A percentile compares a stretch with the other conserved stretches of the same genome.
These are phyloP conservation scores for Okamejei kenojei DNA, from an alignment of 2,797 vertebrate species.

Conservation along the genomic window DNA sequence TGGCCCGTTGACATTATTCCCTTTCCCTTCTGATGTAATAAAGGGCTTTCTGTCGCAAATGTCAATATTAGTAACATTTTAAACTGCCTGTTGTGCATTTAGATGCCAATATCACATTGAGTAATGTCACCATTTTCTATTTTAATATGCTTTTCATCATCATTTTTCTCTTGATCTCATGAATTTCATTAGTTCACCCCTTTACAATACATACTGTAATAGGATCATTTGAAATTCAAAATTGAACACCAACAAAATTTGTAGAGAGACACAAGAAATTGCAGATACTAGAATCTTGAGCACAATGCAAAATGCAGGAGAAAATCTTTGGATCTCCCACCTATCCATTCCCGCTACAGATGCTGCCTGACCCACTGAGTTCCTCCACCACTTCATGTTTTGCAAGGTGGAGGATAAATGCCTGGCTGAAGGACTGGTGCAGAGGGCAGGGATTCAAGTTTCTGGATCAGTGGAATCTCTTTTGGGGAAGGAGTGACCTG, in stretches of 20 bases:
- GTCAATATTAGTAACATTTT: neutral
- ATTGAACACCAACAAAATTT: neutral
- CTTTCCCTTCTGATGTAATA: neutral
- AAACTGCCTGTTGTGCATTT: neutral
- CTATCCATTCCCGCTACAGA: too few species aligned
- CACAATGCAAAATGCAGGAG: too few species aligned
- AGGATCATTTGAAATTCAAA: slow-evolving; percentile 19
- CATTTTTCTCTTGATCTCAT: neutral
- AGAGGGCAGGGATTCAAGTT: too few species aligned
- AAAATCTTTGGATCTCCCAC: too few species aligned
- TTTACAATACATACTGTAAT: neutral
- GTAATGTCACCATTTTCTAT: neutral
- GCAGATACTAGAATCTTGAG: too few species aligned
- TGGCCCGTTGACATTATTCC: too few species aligned
- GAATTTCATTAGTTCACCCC: neutral
- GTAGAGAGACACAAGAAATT: neutral
- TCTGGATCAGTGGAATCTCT: too few species aligned
- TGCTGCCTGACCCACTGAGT: too few species aligned
- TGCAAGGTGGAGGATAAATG: too few species aligned
- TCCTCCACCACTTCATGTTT: too few species aligned
- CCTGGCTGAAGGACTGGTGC: too few species aligned
- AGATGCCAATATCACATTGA: neutral
- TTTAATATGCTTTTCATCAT: neutral
- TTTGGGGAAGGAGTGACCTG: too few species aligned
- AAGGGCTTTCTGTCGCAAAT: neutral